Evolutionary conservation across 2,797 vertebrate genomes (phyloP).

Genomic region (Zenarchopterus dispar): DNA sequence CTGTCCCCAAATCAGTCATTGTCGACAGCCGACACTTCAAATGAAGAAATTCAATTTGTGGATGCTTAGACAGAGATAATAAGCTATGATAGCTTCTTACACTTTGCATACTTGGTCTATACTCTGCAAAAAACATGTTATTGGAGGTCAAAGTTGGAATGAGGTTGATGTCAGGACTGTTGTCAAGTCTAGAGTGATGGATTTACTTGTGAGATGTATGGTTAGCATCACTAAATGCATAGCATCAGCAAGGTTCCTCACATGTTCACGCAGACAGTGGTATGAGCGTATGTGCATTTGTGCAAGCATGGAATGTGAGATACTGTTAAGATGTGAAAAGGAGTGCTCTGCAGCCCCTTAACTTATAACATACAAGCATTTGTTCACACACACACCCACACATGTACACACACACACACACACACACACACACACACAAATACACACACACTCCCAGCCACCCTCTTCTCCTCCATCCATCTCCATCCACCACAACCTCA

Average conservation of each 20-base stretch:
- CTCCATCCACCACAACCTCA: conserved; percentile 68
- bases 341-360: conserved; percentile 13
- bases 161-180: neutral
- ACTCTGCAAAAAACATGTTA: neutral
- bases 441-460: conserved; percentile 18
- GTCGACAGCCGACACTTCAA: too few species aligned
- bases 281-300: neutral
- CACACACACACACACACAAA: conserved; percentile 26
- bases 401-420: neutral
- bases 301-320: conserved; percentile 9
- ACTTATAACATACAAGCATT: conserved; percentile 37
- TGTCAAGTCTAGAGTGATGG: too few species aligned
- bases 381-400: conserved; percentile 3
- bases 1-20: too few species aligned
- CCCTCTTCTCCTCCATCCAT: conserved; percentile 40
- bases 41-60: too few species aligned
- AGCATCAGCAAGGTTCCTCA: neutral
- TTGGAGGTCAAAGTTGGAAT: neutral
- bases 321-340: conserved; percentile 37
- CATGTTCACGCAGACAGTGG: neutral
- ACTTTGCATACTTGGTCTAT: too few species aligned
- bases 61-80: too few species aligned
- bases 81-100: too few species aligned
- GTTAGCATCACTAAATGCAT: neutral
- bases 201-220: neutral